Evolutionary conservation across 1,140 invertebrate species (phyloP), one percentile per base, ranked within the genome.

Genomic region (Drosophila nebulosa): DNA sequence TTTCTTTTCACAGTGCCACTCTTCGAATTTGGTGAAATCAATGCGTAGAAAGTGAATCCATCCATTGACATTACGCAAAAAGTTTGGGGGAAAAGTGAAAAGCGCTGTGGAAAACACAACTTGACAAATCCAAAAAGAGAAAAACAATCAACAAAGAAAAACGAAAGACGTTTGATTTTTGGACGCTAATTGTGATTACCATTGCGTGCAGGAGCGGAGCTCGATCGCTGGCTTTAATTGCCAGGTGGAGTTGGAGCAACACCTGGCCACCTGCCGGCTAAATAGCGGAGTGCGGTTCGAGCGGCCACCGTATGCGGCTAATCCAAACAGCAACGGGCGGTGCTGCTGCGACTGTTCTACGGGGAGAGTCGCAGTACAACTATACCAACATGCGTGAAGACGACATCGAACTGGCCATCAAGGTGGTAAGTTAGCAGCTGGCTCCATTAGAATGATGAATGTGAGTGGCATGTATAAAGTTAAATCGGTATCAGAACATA

Each of bases 321-420:
- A 88, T 86, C 71, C 83, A 88, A 88, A 73, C 83, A 57, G 78
- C 83, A 81, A 86, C 83, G 70, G 71, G 83, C 66, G 81, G 83
- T 61, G 66, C 83, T 81, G 81, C 83, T 71, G 78, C 81, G 66
- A 68, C 78, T 69, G 81, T 79, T 74, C 80, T 84, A 51, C 72
- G 18, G 39, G 39, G 39, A 84, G 80, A 84, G 65, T 67, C 80
- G 36, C 83, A 86, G 35, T 86, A 86, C 75, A 88, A 83, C 63
- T 88, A 88, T 75, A 88, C 78, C 56, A 92, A 83, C 72, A 97
- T 97, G 96, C 94, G 96, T 92, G 97, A 97, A 94, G 97, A 97
- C 93, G 97, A 97, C 92, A 94, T 97, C 92, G 97, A 97, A 94
- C 95, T 97, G 93, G 96, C 97, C 93, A 95, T 97, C 90, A 97